phyloP scores from a whole-genome alignment of 2,113 vertebrate genomes.

The Plectropomus leopardus region DNA sequence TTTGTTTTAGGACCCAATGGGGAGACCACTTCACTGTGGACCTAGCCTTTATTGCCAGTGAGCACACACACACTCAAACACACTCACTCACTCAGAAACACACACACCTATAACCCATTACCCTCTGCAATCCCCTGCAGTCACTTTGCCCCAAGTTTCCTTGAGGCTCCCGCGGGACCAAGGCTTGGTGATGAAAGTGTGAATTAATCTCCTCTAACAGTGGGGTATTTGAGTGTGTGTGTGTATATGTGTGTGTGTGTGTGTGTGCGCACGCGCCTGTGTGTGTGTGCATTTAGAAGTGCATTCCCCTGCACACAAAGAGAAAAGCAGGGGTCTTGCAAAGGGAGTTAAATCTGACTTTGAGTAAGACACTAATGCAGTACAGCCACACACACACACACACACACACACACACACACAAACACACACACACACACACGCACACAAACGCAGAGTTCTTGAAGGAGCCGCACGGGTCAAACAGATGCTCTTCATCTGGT shows the following conservation, averaged over 20 bases:
- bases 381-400: neutral
- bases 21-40: conserved; percentile 70
- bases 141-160: conserved; percentile 58
- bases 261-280: conserved; percentile 10
- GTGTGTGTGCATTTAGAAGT: neutral
- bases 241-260: conserved; percentile 26
- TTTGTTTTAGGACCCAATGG: conserved; percentile 81
- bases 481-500: conserved; percentile 38
- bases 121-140: conserved; percentile 59
- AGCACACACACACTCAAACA: conserved; percentile 34
- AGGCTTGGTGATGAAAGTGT: conserved; percentile 81
- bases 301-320: conserved; percentile 6
- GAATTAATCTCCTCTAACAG: conserved; percentile 83
- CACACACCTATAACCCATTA: conserved; percentile 59
- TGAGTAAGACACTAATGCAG: conserved; percentile 46
- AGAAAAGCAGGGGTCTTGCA: conserved; percentile 25
- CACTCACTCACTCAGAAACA: conserved; percentile 42
- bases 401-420: conserved; percentile 6
- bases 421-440: too few relatives aligned
- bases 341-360: conserved; percentile 44
- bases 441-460: conserved; percentile 12
- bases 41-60: conserved; percentile 54
- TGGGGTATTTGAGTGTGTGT: conserved; percentile 18
- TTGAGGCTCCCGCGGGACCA: conserved; percentile 70
- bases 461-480: conserved; percentile 59